A percentile compares a stretch with the other conserved stretches of the same genome.
phyloP scores from a whole-genome alignment of 2,113 vertebrate genomes.

The Herpailurus yagouaroundi region DNA sequence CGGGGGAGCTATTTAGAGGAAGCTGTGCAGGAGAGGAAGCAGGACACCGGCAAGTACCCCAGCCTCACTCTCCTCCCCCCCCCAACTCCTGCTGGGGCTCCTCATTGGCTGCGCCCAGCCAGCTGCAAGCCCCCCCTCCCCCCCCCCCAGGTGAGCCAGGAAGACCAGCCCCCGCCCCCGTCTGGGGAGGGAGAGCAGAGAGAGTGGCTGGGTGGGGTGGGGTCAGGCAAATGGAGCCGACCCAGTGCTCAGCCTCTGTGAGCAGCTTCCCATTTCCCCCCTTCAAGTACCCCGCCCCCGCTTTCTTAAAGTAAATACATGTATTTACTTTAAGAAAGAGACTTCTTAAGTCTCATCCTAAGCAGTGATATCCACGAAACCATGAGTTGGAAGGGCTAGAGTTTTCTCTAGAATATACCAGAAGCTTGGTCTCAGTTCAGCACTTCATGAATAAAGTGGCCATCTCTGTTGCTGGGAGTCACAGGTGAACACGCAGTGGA shows the following conservation, averaged over 20 bases:
- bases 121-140: neutral
- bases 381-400: neutral
- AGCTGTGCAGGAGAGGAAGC: neutral
- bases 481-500: neutral
- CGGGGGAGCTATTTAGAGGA: neutral
- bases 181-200: neutral
- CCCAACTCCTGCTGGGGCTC: neutral
- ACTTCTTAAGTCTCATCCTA: neutral
- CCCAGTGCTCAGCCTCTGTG: neutral
- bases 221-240: neutral
- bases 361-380: neutral
- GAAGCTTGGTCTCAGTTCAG: neutral
- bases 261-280: neutral
- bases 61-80: neutral
- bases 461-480: neutral
- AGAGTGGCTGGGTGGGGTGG: neutral
- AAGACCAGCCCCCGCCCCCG: neutral
- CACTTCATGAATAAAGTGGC: neutral
- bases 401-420: neutral
- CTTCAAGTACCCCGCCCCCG: neutral
- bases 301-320: conserved; percentile 40
- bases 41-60: neutral
- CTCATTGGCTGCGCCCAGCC: neutral
- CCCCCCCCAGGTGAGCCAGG: neutral
- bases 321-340: conserved; percentile 36